Conservation (phyloP, 2,888 invertebrate species). For the Acrobasis suavella region DNA sequence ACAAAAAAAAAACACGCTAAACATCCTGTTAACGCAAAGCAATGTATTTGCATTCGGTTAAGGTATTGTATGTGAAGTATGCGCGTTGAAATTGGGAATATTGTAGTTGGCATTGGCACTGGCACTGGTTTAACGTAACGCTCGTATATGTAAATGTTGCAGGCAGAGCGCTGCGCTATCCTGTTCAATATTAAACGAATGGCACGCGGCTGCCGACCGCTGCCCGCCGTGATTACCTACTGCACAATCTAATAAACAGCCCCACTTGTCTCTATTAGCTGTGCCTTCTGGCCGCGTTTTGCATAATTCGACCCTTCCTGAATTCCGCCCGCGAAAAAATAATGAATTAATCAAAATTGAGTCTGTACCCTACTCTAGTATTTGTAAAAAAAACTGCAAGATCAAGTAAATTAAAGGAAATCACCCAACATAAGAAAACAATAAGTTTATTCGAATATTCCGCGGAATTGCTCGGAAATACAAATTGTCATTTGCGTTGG, state of each 20-base stretch:
- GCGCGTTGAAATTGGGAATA: constrained; percentile 34
- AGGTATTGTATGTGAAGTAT: constrained; percentile 31
- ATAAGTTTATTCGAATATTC: constrained; percentile 3
- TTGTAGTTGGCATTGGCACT: constrained; percentile 45
- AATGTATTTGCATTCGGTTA: constrained; percentile 5
- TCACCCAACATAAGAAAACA: background rate
- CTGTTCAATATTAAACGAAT: constrained; percentile 68
- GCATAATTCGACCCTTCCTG: constrained; percentile 31
- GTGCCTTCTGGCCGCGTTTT: constrained; percentile 31
- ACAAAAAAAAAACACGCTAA: background rate
- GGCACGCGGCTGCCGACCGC: constrained; percentile 47
- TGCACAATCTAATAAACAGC: constrained; percentile 51
- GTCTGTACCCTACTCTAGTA: background rate
- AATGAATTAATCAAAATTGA: constrained; percentile 28
- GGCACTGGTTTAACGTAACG: constrained; percentile 33
- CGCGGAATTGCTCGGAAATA: constrained; percentile 17
- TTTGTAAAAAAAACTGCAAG: background rate
- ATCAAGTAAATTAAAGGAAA: background rate
- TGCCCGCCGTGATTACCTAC: constrained; percentile 55
- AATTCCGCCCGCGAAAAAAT: constrained; percentile 27
- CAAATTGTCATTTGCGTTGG: constrained; percentile 15
- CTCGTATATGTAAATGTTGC: constrained; percentile 32
- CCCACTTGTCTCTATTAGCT: constrained; percentile 49
- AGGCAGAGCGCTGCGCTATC: constrained; percentile 50
- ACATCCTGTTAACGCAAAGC: constrained; percentile 32